Conservation (phyloP, 2,797 vertebrate genomes). For the Lepidocolaptes lacrymiger region DNA sequence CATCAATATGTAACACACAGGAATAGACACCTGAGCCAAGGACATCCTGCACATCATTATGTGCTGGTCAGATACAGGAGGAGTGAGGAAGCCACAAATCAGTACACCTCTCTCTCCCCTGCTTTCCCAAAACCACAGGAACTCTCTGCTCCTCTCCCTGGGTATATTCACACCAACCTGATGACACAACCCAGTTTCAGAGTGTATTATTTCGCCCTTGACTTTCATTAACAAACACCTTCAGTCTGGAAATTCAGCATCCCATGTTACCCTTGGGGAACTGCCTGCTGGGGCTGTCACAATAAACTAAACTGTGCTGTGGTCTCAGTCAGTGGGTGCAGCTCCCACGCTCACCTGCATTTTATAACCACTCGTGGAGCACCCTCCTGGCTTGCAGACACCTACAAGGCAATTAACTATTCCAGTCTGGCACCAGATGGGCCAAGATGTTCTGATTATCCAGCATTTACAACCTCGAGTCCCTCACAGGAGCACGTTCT, state of each 20-base stretch:
- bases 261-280: neutral
- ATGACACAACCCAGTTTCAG: neutral
- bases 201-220: neutral
- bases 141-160: neutral
- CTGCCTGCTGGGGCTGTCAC: neutral
- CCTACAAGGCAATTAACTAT: neutral
- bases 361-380: neutral
- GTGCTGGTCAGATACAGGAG: rapidly evolving
- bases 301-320: neutral
- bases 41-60: rapidly evolving
- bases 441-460: neutral
- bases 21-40: neutral
- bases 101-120: neutral
- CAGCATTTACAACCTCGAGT: neutral
- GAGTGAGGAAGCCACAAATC: neutral
- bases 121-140: neutral
- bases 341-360: neutral
- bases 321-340: neutral
- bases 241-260: neutral
- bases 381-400: neutral
- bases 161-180: neutral
- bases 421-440: neutral
- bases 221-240: neutral
- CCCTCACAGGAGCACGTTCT: neutral
- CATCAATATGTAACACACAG: neutral